These are phyloP conservation scores for Parasteatoda lunata DNA, from an alignment of 2,888 invertebrate species.

Conservation along the genomic window DNA sequence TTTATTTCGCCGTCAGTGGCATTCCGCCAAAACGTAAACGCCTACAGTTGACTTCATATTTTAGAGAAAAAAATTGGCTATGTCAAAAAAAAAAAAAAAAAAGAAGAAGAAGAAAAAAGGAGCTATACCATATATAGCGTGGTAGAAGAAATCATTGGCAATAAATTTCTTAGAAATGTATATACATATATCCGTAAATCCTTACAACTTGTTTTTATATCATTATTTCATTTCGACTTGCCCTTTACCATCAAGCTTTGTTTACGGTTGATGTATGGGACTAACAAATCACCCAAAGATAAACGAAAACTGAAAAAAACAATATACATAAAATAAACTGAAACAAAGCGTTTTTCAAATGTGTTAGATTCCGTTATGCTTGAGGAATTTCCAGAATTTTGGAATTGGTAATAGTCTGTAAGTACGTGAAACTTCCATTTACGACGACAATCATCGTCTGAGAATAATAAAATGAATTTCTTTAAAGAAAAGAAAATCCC, in stretches of 20 bases:
- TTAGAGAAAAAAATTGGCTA: too few relatives aligned
- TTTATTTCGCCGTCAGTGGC: slow-evolving; percentile 8
- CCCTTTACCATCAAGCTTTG: slow-evolving; percentile 27
- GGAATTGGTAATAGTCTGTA: too few relatives aligned
- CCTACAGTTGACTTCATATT: slow-evolving; percentile 18
- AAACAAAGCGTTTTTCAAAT: too few relatives aligned
- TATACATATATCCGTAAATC: not conserved
- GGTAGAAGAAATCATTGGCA: too few relatives aligned
- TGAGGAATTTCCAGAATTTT: too few relatives aligned
- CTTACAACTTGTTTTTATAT: not conserved
- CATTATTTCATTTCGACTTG: not conserved
- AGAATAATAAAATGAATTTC: slow-evolving; percentile 10
- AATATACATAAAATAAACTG: too few relatives aligned
- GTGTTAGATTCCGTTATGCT: too few relatives aligned
- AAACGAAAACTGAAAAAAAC: not conserved
- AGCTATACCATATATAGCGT: too few relatives aligned
- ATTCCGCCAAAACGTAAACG: slow-evolving; percentile 22
- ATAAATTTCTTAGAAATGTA: too few relatives aligned
- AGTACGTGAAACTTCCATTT: slow-evolving; percentile 41
- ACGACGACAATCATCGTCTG: slow-evolving; percentile 25
- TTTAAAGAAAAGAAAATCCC: not conserved
- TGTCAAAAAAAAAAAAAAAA: too few relatives aligned
- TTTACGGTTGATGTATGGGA: slow-evolving; percentile 38
- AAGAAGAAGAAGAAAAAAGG: too few relatives aligned
- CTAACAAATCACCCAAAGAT: slow-evolving; percentile 24